Evolutionary conservation across 2,888 invertebrate genomes (phyloP), one percentile per base, ranked within the genome.

Genomic region (Trachelus tabidus): DNA sequence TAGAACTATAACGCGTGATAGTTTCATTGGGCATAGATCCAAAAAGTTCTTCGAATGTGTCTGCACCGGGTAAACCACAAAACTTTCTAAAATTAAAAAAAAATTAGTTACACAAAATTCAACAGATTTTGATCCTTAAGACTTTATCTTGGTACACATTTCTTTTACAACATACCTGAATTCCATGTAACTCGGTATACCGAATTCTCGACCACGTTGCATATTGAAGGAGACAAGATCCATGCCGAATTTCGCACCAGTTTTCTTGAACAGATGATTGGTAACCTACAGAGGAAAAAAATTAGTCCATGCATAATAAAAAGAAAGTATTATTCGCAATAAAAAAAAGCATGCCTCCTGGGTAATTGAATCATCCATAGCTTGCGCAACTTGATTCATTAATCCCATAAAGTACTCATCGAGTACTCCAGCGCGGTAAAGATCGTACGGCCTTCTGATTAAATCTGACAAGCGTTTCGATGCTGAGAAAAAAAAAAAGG

Each of bases 281-380:
- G 98, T 98, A 1, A 98, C 97, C 94, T 97, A 94, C 87, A 95
- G 95, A 79, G 76, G 95, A 79, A 76, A 83, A 37, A 79, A 75
- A 77, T 30, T 34, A 68, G 12, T n/a, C 76, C 11, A 40, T 74
- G 4, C 37, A 33, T 73, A 40, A n/a, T 31, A 76, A 77, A 73
- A 79, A 68, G n/a, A 34, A 73, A 30, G 23, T 40, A 40, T 75
- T 71, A 37, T 40, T 73, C 23, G 34, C 9, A 31, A 31, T 30
- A 31, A 71, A 73, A 68, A 37, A 71, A 68, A 34, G 73, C 80
- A 81, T 85, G 93, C 93, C 89, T 94, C 94, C 88, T 93, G 93
- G 0, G 98, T 98, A 83, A 98, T 97, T 0, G 97, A 97, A 90
- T 98, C 97, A 90, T 98, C 98, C 97, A 98, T 97, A 88, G 97